Base-by-base conservation (phyloP, 2,113 vertebrate genomes). In the Serilophus lunatus region DNA sequence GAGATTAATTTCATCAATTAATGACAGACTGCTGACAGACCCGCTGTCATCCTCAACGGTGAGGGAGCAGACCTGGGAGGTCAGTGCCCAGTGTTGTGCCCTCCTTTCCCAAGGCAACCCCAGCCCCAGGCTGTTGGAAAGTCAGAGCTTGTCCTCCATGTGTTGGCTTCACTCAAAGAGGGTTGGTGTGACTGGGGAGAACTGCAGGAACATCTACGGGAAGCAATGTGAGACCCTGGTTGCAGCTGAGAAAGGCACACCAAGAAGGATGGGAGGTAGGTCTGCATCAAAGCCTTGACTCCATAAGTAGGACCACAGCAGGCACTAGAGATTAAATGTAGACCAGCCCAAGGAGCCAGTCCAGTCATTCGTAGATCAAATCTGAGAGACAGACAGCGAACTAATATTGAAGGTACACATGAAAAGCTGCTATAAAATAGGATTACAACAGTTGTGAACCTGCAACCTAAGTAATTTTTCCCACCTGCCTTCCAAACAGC, bases 281-380 rank as follows among this genome's bases (percentile, higher is more conserved):
- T 93, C 95, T 82, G 92, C 72, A 90, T 95, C 91, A 97, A 97
- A 97, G 86, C 79, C 93, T 96, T 40, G 3, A 18, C 31, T 79
- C 69, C 23, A 5, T 50, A 5, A 2, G 45, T 28, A 7, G 29
- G 40, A 81, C 23, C 47, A 11, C 57, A 90, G 57, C 24, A 57
- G 42, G 54, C 0, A 0, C 26, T 38, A 20, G 42, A 89, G 35
- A 28, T 4, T 0, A 66, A 72, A 64, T 24, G 13, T 3, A 59
- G 59, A 61, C 25, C 42, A 33, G 56, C 16, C 29, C 56, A 66
- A 76, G 33, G 35, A 92, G 51, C 4, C 0, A 0, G 35, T 50
- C 10, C 18, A 49, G 49, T 36, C 28, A 78, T 35, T 76, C 5
- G 7, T 59, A 33, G 79, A 64, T 86, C 72, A 91, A 89, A 61